Evolutionary conservation across 2,113 vertebrate species (phyloP).

Genomic region (Fukomys damarensis): DNA sequence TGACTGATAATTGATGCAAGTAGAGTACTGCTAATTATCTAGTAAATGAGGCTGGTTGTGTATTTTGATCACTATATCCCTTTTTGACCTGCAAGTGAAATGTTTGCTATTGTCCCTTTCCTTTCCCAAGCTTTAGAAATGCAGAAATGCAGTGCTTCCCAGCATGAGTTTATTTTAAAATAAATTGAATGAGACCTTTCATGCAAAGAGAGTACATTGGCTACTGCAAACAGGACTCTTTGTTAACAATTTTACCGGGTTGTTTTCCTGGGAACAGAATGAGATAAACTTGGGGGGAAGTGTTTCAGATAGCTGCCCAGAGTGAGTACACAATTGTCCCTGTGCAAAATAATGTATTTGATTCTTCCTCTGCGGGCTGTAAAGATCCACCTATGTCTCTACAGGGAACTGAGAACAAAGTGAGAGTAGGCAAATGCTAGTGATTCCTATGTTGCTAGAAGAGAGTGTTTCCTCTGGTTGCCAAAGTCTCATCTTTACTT

Average conservation of each 20-base stretch:
- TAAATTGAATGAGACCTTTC: conserved; percentile 3
- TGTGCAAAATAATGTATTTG: background rate
- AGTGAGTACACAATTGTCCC: conserved; percentile 24
- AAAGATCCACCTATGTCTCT: conserved; percentile 4
- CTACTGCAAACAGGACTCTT: conserved; percentile 18
- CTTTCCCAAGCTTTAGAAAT: conserved; percentile 14
- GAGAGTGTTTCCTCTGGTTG: background rate
- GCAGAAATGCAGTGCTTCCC: background rate
- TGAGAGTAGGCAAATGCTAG: background rate
- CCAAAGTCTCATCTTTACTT: background rate
- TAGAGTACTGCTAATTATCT: conserved; percentile 39
- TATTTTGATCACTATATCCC: conserved; percentile 46
- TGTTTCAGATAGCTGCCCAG: background rate
- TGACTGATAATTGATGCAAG: conserved; percentile 15
- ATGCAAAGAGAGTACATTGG: background rate
- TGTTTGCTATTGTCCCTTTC: conserved; percentile 6
- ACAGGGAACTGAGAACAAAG: background rate
- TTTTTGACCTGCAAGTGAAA: conserved; percentile 12
- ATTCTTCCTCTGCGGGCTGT: conserved; percentile 47
- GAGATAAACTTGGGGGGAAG: conserved; percentile 48
- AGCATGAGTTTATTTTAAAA: conserved; percentile 53
- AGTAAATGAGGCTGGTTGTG: background rate
- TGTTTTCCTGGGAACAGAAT: conserved; percentile 62
- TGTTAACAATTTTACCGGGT: conserved; percentile 40
- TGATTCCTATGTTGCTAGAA: background rate